Percentiles rank a stretch among this genome's conserved stretches.
Conservation (phyloP, 2,888 invertebrate species). For the Icerya purchasi region DNA sequence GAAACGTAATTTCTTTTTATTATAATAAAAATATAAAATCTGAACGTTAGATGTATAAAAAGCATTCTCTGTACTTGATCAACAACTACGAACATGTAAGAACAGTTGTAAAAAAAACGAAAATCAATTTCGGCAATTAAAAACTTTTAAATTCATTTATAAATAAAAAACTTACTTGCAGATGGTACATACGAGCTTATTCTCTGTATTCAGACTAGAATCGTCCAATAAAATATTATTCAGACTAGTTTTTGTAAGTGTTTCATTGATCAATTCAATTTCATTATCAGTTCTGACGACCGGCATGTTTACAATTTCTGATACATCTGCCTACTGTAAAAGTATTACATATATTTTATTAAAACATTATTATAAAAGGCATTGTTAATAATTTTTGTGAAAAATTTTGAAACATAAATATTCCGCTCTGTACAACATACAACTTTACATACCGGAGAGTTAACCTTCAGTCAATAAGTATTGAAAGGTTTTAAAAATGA, state of each 20-base stretch:
- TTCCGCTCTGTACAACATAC: no score
- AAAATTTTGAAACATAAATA: no score
- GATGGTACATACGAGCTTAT: constrained; percentile 8
- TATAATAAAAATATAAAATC: no score
- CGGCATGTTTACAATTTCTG: neutral
- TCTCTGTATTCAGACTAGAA: constrained; percentile 11
- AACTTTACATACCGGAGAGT: no score
- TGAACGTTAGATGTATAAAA: no score
- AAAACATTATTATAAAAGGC: no score
- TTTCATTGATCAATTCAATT: constrained; percentile 6
- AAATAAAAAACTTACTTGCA: constrained; percentile 8
- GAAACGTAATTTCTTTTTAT: no score
- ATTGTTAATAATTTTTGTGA: no score
- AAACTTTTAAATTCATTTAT: neutral
- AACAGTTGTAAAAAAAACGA: neutral
- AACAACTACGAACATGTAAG: neutral
- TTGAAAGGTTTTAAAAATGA: no score
- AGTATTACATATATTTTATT: no score
- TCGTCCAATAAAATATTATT: constrained; percentile 6
- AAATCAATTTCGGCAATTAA: neutral
- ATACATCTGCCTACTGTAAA: neutral
- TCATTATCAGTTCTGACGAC: constrained; percentile 4
- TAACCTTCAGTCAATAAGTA: no score
- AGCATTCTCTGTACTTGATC: no score
- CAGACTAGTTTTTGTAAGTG: constrained; percentile 11